Conservation (phyloP, 2,797 vertebrate species). For the Clamator glandarius region DNA sequence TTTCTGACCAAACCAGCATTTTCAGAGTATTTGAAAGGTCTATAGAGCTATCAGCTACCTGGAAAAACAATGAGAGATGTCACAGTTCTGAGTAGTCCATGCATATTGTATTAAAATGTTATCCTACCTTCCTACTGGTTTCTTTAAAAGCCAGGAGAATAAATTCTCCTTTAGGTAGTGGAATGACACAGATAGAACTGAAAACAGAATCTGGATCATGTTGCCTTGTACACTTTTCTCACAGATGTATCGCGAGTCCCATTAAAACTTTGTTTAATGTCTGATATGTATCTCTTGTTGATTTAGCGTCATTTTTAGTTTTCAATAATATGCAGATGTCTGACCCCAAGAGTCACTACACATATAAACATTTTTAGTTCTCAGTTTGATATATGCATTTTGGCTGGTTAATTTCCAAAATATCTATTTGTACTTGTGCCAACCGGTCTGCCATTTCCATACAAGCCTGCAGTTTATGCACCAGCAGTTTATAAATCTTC, state of each 20-base stretch:
- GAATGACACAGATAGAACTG: neutral
- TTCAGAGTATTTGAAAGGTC: neutral
- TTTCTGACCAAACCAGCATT: neutral
- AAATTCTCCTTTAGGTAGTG: neutral
- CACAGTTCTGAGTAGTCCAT: neutral
- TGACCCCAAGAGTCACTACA: neutral
- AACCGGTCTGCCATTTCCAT: constrained; percentile 12
- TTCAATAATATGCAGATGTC: neutral
- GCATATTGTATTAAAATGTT: neutral
- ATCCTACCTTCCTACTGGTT: neutral
- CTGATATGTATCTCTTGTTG: neutral
- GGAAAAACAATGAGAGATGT: neutral
- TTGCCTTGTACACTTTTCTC: neutral
- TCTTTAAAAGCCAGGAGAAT: neutral
- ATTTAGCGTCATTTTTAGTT: neutral
- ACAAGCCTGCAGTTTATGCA: neutral
- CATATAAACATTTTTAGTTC: constrained; percentile 28
- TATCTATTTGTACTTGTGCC: constrained; percentile 10
- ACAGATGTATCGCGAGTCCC: neutral
- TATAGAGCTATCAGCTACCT: neutral
- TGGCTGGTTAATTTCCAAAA: constrained; percentile 28
- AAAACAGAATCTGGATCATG: neutral
- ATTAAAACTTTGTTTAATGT: neutral
- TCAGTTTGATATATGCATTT: neutral
- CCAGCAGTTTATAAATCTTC: constrained; percentile 29